Conservation (phyloP, 2,888 invertebrate genomes). For the Rhyacophila evoluta region DNA sequence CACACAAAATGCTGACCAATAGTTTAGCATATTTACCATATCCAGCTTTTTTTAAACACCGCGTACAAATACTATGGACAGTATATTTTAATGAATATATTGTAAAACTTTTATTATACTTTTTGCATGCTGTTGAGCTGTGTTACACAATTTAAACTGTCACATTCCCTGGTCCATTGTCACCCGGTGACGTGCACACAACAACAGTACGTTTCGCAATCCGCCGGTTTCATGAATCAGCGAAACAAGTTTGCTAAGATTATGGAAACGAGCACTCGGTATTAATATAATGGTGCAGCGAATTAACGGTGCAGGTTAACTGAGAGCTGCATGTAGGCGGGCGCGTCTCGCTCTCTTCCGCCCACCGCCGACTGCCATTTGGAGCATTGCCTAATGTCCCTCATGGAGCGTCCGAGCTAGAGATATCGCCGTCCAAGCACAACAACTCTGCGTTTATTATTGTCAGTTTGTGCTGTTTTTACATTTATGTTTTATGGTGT, state of each 20-base stretch:
- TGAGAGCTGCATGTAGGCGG: not conserved
- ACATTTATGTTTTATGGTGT: too few species aligned
- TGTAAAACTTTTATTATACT: too few species aligned
- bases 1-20: too few species aligned
- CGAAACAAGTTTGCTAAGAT: constrained; percentile 5
- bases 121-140: too few species aligned
- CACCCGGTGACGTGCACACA: not conserved
- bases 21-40: too few species aligned
- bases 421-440: not conserved
- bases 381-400: constrained; percentile 7
- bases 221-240: not conserved
- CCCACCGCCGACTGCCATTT: not conserved
- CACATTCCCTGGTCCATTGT: too few species aligned
- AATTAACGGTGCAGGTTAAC: constrained; percentile 18
- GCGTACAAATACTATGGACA: too few species aligned
- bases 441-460: not conserved
- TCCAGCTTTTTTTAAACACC: too few species aligned
- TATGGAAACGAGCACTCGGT: not conserved
- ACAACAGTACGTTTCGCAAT: not conserved
- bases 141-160: too few species aligned
- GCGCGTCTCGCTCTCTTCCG: not conserved
- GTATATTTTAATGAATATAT: too few species aligned
- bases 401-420: not conserved
- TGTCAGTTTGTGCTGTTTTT: not conserved
- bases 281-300: not conserved